Percentiles rank a stretch among this genome's conserved stretches.
These are phyloP conservation scores for Diplazon laetatorius DNA, from an alignment of 2,888 invertebrate genomes.

Conservation along the genomic window DNA sequence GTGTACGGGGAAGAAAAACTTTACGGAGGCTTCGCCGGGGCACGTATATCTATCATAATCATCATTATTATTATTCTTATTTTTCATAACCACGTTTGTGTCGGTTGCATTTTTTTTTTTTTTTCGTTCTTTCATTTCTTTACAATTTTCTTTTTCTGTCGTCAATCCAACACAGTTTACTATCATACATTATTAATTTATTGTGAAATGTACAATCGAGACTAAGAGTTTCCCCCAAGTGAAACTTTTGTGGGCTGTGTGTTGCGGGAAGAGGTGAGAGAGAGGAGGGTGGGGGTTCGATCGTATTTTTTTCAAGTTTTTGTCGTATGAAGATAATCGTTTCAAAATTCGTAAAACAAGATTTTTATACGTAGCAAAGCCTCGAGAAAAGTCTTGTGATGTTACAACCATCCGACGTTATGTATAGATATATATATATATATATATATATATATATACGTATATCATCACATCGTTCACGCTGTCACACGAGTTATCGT, in stretches of 20 bases:
- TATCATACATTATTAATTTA: conserved; percentile 75
- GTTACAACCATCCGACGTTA: too few relatives aligned
- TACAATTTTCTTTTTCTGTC: conserved; percentile 72
- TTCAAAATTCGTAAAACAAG: too few relatives aligned
- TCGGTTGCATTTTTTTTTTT: too few relatives aligned
- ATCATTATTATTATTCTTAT: conserved; percentile 20
- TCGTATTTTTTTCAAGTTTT: too few relatives aligned
- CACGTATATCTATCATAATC: conserved; percentile 58
- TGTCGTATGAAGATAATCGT: too few relatives aligned
- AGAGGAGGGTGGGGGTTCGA: too few relatives aligned
- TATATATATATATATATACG: too few relatives aligned
- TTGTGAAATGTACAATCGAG: conserved; percentile 75
- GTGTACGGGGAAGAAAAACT: conserved; percentile 54
- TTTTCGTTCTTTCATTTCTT: conserved; percentile 60
- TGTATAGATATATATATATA: too few relatives aligned
- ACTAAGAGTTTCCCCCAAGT: conserved; percentile 60
- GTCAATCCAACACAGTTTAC: conserved; percentile 72
- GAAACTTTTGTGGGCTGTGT: conserved; percentile 47
- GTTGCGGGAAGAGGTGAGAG: background rate
- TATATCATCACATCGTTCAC: too few relatives aligned
- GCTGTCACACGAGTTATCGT: too few relatives aligned
- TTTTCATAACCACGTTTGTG: conserved; percentile 45
- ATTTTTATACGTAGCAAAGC: too few relatives aligned
- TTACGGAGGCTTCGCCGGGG: conserved; percentile 61
- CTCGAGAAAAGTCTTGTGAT: too few relatives aligned